phyloP scores from a whole-genome alignment of 1,140 invertebrate species.

The Copidosoma floridanum region DNA sequence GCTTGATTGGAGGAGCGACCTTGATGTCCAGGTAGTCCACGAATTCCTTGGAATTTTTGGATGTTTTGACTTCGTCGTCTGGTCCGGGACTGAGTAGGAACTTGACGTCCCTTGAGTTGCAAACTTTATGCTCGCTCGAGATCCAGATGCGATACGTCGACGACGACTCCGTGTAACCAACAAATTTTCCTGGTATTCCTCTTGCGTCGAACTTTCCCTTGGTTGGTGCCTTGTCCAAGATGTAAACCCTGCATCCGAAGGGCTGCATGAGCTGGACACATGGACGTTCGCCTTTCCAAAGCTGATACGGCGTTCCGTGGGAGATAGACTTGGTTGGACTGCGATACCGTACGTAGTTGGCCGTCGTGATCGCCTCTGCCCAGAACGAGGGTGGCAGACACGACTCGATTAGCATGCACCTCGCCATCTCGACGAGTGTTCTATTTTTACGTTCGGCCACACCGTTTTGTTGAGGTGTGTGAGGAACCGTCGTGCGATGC shows the following conservation, averaged over 20 bases:
- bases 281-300: constrained; percentile 46
- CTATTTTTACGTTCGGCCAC: constrained; percentile 36
- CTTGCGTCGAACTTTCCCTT: constrained; percentile 34
- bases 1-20: too few species aligned
- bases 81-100: constrained; percentile 7
- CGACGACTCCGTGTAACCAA: constrained; percentile 36
- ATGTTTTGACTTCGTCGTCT: background rate
- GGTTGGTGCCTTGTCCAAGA: background rate
- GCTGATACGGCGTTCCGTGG: constrained; percentile 48
- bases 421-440: constrained; percentile 20
- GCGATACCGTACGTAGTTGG: constrained; percentile 28
- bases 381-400: constrained; percentile 23
- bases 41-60: background rate
- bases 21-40: background rate
- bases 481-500: constrained; percentile 33
- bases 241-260: constrained; percentile 1
- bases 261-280: constrained; percentile 5
- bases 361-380: constrained; percentile 29
- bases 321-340: constrained; percentile 41
- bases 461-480: constrained; percentile 45
- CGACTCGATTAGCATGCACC: constrained; percentile 29
- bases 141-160: constrained; percentile 40
- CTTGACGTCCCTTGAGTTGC: constrained; percentile 34
- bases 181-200: constrained; percentile 34
- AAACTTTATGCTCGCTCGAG: constrained; percentile 28